Evolutionary conservation across 2,797 vertebrate species (phyloP), one percentile per base, ranked within the genome.

Genomic region (Phaenicophaeus curvirostris): DNA sequence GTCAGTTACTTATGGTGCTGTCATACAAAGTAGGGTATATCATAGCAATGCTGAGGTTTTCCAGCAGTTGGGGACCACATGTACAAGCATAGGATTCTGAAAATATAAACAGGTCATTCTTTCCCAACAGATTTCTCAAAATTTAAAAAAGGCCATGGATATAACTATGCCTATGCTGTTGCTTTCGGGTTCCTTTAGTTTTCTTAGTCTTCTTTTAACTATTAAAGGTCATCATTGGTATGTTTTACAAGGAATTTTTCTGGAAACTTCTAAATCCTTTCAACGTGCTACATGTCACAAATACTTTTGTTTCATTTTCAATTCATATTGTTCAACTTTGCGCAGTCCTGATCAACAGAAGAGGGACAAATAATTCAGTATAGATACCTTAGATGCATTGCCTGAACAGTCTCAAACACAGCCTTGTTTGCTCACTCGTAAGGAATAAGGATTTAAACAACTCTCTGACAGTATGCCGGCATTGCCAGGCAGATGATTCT

Each of bases 171-270:
- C 20, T 68, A 16, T 7, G 3, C 24, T 50, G 21, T 27, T 44
- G 42, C 0, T 37, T 76, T 23, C 12, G 3, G 4, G 4, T 7
- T 65, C 37, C 2, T 46, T 62, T 48, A 31, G 1, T 39, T 57
- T 42, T 18, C 25, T 61, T 73, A 3, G 1, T 28, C 21, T 58
- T 90, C 6, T 30, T 75, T 59, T 42, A 55, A 11, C 6, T 44
- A 3, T 67, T 58, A 17, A 7, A 75, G 21, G 31, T 27, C 2
- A 17, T 3, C n/a, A 0, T 5, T 3, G 24, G 0, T 12, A 41
- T 16, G 2, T 71, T 71, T 58, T 48, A 8, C 6, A 33, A 71
- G 41, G 6, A 5, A 0, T 71, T 69, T 62, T 10, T 42, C 55
- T 59, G 30, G 54, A 76, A 19, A 61, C 37, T 41, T 37, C n/a